Base-by-base conservation (phyloP, 2,113 vertebrate species). In the Hassar affinis region DNA sequence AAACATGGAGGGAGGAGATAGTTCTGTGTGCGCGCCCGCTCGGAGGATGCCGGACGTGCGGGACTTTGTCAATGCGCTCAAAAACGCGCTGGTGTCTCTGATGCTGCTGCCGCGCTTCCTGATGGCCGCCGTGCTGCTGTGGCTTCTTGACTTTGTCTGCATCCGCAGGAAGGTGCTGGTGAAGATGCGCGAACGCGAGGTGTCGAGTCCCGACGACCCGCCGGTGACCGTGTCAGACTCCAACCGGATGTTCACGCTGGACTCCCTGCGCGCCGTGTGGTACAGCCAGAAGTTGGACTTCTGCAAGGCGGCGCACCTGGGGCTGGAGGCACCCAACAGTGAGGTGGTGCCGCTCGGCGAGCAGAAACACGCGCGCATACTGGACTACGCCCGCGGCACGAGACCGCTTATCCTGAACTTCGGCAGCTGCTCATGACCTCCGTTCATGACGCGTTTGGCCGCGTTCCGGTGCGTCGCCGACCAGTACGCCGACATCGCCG, bases 401-500 rank as follows among this genome's bases (percentile, higher is more conserved):
- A 93, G 98, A 91, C 98, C 98, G 38, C 96, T 99, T 87, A 94
- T 99, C 85, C 94, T 99, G 49, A 99, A 98, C 92, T 99, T 99
- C 88, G 98, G 98, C 86, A 99, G 98, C 94, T 99, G 97, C 94
- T 99, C 97, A 95, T 99, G 98, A 99, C 98, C 98, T 52, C 98
- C 98, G 33, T 99, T 99, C 93, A 99, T 99, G 98, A 97, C 96
- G 93, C 98, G 98, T 71, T 94, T 99, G 93, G 91, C 95, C 87
- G 96, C 98, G 87, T 99, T 98, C 91, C 95, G 94, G 91, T 96
- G 97, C 91, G 94, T 99, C 89, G 97, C 95, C 79, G 90, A 94
- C 89, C 96, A 96, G 91, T 98, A 97, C 94, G 93, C 95, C 86
- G 95, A 96, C 93, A 94, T 98, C 87, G 98, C 97, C 18, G 98